phyloP scores from a whole-genome alignment of 2,888 invertebrate genomes.

The Ophioninae sp. region DNA sequence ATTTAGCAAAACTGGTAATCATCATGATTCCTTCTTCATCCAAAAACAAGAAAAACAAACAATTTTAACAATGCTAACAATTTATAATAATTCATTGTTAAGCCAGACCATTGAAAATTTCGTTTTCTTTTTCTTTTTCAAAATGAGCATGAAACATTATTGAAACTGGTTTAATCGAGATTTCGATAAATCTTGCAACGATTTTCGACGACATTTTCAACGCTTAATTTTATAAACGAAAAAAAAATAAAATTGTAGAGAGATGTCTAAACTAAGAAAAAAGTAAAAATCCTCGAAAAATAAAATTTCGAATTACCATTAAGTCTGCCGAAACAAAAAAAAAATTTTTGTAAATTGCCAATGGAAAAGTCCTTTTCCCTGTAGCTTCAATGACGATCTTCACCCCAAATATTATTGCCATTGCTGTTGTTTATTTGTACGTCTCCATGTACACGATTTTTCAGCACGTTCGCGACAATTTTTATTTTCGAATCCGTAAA shows the following conservation, averaged over 20 bases:
- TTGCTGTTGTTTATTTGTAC: constrained; percentile 3
- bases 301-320: neutral
- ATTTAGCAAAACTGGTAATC: too few relatives aligned
- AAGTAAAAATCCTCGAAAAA: neutral
- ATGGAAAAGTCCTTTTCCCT: neutral
- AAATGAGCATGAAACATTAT: neutral
- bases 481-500: constrained; percentile 26
- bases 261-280: neutral
- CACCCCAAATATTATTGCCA: neutral
- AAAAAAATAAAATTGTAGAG: neutral
- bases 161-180: neutral
- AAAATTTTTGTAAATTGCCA: neutral
- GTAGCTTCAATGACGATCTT: neutral
- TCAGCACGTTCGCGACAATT: neutral
- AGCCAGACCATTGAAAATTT: too few relatives aligned
- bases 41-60: too few relatives aligned
- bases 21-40: too few relatives aligned
- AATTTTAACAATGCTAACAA: too few relatives aligned
- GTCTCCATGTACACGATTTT: constrained; percentile 3
- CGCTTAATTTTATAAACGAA: neutral
- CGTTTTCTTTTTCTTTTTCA: too few relatives aligned
- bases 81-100: too few relatives aligned
- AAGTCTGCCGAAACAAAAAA: neutral
- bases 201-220: too few relatives aligned
- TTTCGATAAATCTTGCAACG: neutral